These are phyloP conservation scores for Listronotus oregonensis DNA, from an alignment of 1,140 invertebrate species.

Conservation along the genomic window DNA sequence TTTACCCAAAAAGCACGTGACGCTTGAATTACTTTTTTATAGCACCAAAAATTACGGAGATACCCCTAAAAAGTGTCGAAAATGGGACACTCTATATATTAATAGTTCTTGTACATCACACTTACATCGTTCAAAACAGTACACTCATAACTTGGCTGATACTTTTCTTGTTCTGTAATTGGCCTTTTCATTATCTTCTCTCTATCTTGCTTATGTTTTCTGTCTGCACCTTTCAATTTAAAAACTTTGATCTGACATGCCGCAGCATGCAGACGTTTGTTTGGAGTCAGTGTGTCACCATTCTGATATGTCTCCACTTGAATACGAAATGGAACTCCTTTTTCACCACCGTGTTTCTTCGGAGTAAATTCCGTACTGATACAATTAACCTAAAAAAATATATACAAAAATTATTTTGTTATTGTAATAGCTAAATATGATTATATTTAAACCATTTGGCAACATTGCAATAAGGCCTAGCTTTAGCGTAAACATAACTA, in stretches of 20 bases:
- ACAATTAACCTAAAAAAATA: conserved; percentile 78
- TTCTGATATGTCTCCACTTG: conserved; percentile 86
- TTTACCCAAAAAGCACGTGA: too few species aligned
- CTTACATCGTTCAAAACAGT: conserved; percentile 88
- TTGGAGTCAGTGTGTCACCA: conserved; percentile 53
- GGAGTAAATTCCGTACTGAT: conserved; percentile 98
- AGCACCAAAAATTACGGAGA: too few species aligned
- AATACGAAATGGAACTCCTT: conserved; percentile 94
- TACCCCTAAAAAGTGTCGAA: too few species aligned
- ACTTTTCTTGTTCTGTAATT: conserved; percentile 87
- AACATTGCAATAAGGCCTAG: too few species aligned
- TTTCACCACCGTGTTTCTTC: conserved; percentile 97
- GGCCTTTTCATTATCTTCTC: conserved; percentile 92
- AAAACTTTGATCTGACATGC: conserved; percentile 95
- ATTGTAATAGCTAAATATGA: too few species aligned
- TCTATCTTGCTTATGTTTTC: conserved; percentile 96
- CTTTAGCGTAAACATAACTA: too few species aligned
- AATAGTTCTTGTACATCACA: conserved; percentile 22
- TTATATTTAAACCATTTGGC: too few species aligned
- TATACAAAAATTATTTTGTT: conserved; percentile 1
- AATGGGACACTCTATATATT: too few species aligned
- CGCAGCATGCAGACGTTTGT: conserved; percentile 79
- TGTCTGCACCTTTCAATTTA: conserved; percentile 92
- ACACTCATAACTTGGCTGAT: conserved; percentile 93
- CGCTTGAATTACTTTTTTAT: too few species aligned